These are phyloP conservation scores for Zeus faber DNA, from an alignment of 2,113 vertebrate species.

Conservation along the genomic window DNA sequence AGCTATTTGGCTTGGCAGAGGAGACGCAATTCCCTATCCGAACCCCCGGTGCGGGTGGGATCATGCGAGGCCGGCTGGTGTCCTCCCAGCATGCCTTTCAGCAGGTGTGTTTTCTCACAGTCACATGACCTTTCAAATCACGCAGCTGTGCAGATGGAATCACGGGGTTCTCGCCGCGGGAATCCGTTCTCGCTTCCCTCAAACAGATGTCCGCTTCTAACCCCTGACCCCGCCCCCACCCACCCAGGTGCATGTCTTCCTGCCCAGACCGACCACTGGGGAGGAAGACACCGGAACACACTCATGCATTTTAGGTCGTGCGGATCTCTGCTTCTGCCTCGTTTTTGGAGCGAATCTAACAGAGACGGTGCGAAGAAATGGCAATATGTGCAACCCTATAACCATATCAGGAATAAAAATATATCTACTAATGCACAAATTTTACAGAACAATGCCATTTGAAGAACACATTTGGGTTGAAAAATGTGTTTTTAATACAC, in stretches of 20 bases:
- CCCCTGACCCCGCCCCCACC: constrained; percentile 16
- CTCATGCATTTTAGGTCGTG: neutral
- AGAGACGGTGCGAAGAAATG: no score
- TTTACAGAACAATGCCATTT: no score
- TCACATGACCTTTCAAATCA: constrained; percentile 48
- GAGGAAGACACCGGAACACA: neutral
- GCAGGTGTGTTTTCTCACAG: constrained; percentile 66
- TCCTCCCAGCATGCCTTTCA: constrained; percentile 60
- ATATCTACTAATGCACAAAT: no score
- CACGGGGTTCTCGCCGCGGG: constrained; percentile 50
- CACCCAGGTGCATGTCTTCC: constrained; percentile 40
- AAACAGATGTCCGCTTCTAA: constrained; percentile 65
- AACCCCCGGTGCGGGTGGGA: constrained; percentile 26
- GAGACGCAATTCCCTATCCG: constrained; percentile 22
- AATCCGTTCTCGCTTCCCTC: constrained; percentile 26
- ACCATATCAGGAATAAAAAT: no score
- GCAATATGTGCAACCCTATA: no score
- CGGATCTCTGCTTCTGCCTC: no score
- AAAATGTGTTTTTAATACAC: no score
- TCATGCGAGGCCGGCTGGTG: constrained; percentile 7
- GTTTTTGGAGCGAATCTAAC: no score
- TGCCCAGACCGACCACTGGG: constrained; percentile 32
- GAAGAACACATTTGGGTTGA: no score
- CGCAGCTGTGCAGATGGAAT: constrained; percentile 64
- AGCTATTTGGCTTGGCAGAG: constrained; percentile 52